Conservation (phyloP, 2,113 vertebrate genomes). For the Pristiophorus japonicus region DNA sequence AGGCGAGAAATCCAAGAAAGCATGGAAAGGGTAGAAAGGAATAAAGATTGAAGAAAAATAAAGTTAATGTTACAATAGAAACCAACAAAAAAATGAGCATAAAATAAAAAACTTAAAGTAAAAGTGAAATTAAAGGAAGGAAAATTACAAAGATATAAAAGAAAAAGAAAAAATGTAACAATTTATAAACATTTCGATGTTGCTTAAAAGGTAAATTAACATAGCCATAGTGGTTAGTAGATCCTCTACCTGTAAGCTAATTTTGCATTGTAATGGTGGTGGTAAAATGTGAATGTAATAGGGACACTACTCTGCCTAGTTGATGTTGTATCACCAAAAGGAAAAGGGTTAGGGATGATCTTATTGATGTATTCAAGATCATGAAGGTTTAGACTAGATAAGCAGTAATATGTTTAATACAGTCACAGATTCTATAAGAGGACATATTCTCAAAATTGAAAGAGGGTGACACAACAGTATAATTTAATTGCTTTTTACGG, state of each 20-base stretch:
- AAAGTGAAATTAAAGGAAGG: not conserved
- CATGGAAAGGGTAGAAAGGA: not conserved
- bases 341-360: not conserved
- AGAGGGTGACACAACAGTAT: not conserved
- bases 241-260: not conserved
- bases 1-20: not conserved
- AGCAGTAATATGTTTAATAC: not conserved
- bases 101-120: not conserved
- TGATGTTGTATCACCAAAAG: not conserved
- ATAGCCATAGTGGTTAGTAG: not conserved
- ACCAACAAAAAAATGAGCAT: not conserved
- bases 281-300: not conserved
- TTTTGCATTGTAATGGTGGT: not conserved
- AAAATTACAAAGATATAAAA: not conserved
- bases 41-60: not conserved
- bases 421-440: not conserved
- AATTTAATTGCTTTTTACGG: not conserved
- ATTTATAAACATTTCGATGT: not conserved
- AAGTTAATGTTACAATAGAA: not conserved
- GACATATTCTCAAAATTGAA: not conserved
- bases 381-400: not conserved
- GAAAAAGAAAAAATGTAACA: not conserved
- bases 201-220: not conserved
- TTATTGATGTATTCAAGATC: not conserved
- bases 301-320: not conserved